Percentiles rank a stretch among this genome's conserved stretches.
These are phyloP conservation scores for Campoletis sonorensis DNA, from an alignment of 1,140 invertebrate species.

Conservation along the genomic window DNA sequence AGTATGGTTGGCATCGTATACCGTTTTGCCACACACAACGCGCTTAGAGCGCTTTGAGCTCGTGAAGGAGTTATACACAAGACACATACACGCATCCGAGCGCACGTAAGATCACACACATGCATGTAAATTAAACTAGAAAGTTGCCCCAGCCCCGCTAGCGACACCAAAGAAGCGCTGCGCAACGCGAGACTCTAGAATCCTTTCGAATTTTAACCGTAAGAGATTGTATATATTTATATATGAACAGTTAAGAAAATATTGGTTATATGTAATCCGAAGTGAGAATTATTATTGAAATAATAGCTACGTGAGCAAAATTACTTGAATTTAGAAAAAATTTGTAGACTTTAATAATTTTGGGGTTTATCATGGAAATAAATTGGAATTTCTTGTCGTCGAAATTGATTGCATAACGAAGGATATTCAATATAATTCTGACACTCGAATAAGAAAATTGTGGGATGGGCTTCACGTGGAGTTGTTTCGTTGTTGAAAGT, in stretches of 20 bases:
- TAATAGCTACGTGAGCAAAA: too few species aligned
- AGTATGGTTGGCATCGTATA: slow-evolving; percentile 21
- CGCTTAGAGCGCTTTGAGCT: slow-evolving; percentile 11
- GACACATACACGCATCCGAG: slow-evolving; percentile 40
- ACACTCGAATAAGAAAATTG: too few species aligned
- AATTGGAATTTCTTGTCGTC: too few species aligned
- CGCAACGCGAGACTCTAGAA: slow-evolving; percentile 63
- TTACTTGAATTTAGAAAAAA: too few species aligned
- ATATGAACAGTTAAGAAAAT: background rate
- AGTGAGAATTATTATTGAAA: too few species aligned
- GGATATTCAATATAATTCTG: too few species aligned
- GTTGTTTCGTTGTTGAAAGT: too few species aligned
- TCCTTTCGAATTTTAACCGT: slow-evolving; percentile 75
- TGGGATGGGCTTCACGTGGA: too few species aligned
- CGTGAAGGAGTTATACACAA: slow-evolving; percentile 49
- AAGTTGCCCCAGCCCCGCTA: slow-evolving; percentile 71
- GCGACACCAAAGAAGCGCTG: slow-evolving; percentile 68
- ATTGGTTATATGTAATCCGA: too few species aligned
- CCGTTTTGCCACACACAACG: slow-evolving; percentile 28
- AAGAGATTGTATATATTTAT: slow-evolving; percentile 20
- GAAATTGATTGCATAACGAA: too few species aligned
- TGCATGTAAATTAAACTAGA: slow-evolving; percentile 74
- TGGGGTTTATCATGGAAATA: too few species aligned
- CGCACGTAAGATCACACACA: slow-evolving; percentile 54
- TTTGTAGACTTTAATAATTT: too few species aligned